Evolutionary conservation across 2,113 vertebrate species (phyloP), one percentile per base, ranked within the genome.

Genomic region (Calidris pugnax): DNA sequence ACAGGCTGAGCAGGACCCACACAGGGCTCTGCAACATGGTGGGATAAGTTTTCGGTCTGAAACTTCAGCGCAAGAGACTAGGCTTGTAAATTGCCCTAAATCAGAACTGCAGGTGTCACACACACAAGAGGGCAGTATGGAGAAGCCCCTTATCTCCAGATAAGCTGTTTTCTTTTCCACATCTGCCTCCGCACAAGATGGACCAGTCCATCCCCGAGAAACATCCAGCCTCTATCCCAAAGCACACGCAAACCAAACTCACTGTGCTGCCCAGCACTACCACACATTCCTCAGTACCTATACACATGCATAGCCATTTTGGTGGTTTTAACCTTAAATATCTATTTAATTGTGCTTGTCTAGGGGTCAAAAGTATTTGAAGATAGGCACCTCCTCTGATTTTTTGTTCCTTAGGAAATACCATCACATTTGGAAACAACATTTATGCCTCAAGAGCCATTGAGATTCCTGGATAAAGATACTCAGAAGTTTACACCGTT

Each of bases 11-110:
- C 27, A 6, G 28, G 50, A 47, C 28, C 39, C 73, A 6, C 48
- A 10, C 8, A 1, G 0, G 0, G 35, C 60, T 30, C 74, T 9
- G 43, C 51, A 23, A n/a, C 0, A 0, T 4, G 32, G 10, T 4
- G 10, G 14, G 55, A 14, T 39, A 22, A 41, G 35, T 16, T 21
- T 55, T 71, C 45, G 5, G 14, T 3, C 35, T 0, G 1, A 10
- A 22, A 27, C 27, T 17, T 23, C 66, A 39, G 7, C 0, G 0
- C 37, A 28, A 1, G 18, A 35, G 24, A 7, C 4, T 9, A 45
- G 33, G 51, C 28, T 33, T 9, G 1, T 47, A 4, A 1, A 0
- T 26, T 6, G 39, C 62, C 45, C 47, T 1, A 6, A 4, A 1
- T 21, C 78, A 9, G n/a, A n/a, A 47, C 53, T 0, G 1, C 67